Evolutionary conservation across 2,888 invertebrate species (phyloP), one percentile per base, ranked within the genome.

Genomic region (Trissolcus japonicus): DNA sequence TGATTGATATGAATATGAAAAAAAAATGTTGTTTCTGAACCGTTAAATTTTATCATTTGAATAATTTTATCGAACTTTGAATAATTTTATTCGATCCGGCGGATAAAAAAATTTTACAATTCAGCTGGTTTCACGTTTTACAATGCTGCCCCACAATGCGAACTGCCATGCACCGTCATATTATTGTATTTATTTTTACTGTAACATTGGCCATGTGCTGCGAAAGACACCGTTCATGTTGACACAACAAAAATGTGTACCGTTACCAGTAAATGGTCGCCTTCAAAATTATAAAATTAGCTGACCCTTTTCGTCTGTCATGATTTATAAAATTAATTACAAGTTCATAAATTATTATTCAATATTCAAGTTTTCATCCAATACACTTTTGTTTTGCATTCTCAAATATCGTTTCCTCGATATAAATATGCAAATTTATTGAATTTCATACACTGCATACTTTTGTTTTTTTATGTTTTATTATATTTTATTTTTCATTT

Each of bases 141-240:
- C 35, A 16, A 46, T 16, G n/a, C 16, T 16, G n/a, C 16, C 7
- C 14, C 7, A 46, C 46, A 46, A 46, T 46, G 16, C 46, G 14
- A 46, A 16, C 46, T 46, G 53, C 62, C 43, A 21, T 40, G 71
- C 29, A 7, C 41, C 55, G 65, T 60, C 51, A 54, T 40, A 73
- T 59, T 55, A 60, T n/a, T 46, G 35, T 73, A 73, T 73, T 73
- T 73, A 65, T 73, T 65, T 73, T 73, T 55, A 66, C 72, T 60
- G 65, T 73, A 73, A 73, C 72, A 65, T 73, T 73, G 65, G 60
- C 72, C 72, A 73, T 73, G 72, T 73, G 72, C 16, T 73, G 13
- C 50, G 72, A 65, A 73, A 35, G 72, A 65, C 72, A 73, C 48
- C 41, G 50, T 46, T 55, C 57, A 43, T 72, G 63, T 65, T 72